Base-by-base conservation (phyloP, 2,113 vertebrate genomes). In the Symphodus melops region DNA sequence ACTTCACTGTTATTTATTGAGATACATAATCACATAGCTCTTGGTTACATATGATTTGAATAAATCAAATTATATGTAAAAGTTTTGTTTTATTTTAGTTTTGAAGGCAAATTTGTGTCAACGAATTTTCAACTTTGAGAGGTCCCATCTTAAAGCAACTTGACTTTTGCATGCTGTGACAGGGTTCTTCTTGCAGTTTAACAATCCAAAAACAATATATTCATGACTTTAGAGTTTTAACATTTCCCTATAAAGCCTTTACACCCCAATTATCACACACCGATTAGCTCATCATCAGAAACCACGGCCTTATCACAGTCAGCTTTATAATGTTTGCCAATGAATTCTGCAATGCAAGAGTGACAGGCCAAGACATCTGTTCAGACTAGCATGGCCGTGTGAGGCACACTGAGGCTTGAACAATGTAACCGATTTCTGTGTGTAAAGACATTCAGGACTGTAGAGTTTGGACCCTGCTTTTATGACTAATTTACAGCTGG, bases 291-390 rank as follows among this genome's bases (percentile, higher is more conserved):
- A 63, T 68, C 57, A 0, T 19, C 19, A 60, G n/a, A 48, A 7
- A 48, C 36, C 28, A 33, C 23, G 13, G 16, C 65, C 48, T 33
- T 41, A 17, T 48, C 44, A 17, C 6, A 13, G 16, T 25, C 9
- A 36, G 52, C 41, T 44, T 44, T 60, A 72, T 9, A 59, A 46
- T 36, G 20, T 54, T 76, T 65, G 58, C 61, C n/a, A 39, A 25
- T 66, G 69, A 19, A 21, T 64, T 69, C 68, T 23, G 25, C 49
- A 3, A 42, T 61, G 70, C 37, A n/a, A 23, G 28, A 55, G 2
- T 55, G n/a, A 21, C 14, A 12, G 57, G 28, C 28, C 52, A 5
- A 21, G 60, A 73, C 76, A 67, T 79, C 80, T 70, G 70, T 62
- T 84, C 17, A 55, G 66, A 82, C 66, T 37, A 58, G 44, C 33